Evolutionary conservation across 2,797 vertebrate species (phyloP).

Genomic region (Carapus acus): DNA sequence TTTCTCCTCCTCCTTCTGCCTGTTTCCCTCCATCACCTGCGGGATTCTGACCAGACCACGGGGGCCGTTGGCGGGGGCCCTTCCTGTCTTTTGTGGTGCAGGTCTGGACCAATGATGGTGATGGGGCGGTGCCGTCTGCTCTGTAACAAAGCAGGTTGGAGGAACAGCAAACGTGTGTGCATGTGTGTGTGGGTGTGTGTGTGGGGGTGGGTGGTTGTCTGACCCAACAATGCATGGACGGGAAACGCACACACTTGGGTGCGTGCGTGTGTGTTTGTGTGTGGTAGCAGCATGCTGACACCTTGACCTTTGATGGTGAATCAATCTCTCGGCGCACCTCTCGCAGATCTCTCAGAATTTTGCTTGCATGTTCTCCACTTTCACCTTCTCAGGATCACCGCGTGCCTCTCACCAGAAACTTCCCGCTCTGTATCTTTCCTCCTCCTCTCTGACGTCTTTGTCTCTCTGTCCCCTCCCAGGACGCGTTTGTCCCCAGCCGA

Average conservation of each 20-base stretch:
- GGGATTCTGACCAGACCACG: conserved; percentile 64
- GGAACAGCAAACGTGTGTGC: conserved; percentile 52
- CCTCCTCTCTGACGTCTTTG: neutral
- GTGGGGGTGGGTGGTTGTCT: conserved; percentile 11
- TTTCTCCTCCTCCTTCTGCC: conserved; percentile 30
- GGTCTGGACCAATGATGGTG: conserved; percentile 75
- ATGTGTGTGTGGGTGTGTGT: conserved; percentile 43
- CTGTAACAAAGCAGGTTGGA: conserved; percentile 73
- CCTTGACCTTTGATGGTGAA: neutral
- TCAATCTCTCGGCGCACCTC: conserved; percentile 18
- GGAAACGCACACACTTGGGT: too few relatives aligned
- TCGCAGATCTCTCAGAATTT: conserved; percentile 3
- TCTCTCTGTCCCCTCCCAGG: conserved; percentile 45
- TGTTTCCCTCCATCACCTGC: conserved; percentile 50
- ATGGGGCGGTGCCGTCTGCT: conserved; percentile 66
- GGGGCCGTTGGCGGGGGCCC: conserved; percentile 61
- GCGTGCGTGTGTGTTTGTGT: too few relatives aligned
- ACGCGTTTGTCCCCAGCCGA: conserved; percentile 34
- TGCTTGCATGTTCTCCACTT: conserved; percentile 53
- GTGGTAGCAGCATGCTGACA: conserved; percentile 44
- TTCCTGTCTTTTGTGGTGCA: conserved; percentile 73
- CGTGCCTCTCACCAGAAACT: conserved; percentile 1
- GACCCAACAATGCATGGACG: conserved; percentile 37
- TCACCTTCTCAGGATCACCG: conserved; percentile 8
- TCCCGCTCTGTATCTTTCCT: neutral